phyloP scores from a whole-genome alignment of 2,797 vertebrate genomes.

The Chelmon rostratus region DNA sequence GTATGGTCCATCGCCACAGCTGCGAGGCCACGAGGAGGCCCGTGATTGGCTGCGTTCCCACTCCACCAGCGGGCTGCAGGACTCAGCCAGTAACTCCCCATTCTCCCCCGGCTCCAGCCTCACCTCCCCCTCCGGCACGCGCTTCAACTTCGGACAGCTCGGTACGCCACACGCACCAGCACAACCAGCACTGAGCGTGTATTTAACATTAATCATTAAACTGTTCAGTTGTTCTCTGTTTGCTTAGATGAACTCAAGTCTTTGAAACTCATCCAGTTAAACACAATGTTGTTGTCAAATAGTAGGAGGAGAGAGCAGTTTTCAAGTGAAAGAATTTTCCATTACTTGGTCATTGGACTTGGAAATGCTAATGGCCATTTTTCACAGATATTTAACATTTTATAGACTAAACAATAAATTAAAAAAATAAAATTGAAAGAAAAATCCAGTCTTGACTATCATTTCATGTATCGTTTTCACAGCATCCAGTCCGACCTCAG shows the following conservation, averaged over 20 bases:
- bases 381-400: background rate
- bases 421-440: background rate
- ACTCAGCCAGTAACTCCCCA: conserved; percentile 92
- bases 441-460: background rate
- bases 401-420: background rate
- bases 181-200: no score
- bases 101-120: conserved; percentile 96
- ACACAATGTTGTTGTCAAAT: background rate
- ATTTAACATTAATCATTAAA: background rate
- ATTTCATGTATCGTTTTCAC: background rate
- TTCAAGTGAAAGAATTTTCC: no score
- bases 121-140: conserved; percentile 94
- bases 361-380: no score
- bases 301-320: no score
- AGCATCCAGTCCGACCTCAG: conserved; percentile 93
- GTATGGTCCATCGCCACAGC: conserved; percentile 93
- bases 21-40: conserved; percentile 92
- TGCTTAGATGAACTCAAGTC: background rate
- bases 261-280: background rate
- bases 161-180: conserved; percentile 82
- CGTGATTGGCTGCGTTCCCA: conserved; percentile 98
- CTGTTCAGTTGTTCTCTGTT: background rate
- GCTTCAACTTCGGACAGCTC: conserved; percentile 97
- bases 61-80: conserved; percentile 95
- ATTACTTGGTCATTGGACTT: no score